Percentiles rank a stretch among this genome's conserved stretches.
Conservation (phyloP, 2,888 invertebrate genomes). For the Tuta absoluta region DNA sequence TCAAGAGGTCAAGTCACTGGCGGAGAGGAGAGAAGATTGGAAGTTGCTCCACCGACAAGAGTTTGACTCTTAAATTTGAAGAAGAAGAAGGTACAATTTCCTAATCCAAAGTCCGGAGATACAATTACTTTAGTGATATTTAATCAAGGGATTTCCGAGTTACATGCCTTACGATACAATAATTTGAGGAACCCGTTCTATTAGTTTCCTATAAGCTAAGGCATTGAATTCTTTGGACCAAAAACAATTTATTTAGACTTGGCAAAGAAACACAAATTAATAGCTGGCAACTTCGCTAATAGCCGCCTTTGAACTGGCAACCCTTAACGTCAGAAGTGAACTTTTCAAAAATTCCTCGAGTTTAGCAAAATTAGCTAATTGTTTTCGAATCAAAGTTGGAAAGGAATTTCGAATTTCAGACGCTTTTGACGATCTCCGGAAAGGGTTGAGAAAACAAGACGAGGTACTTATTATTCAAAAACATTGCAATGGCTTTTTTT, state of each 20-base stretch:
- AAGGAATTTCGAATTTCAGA: neutral
- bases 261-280: slow-evolving; percentile 18
- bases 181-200: too few species aligned
- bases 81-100: too few species aligned
- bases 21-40: too few species aligned
- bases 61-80: too few species aligned
- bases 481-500: neutral
- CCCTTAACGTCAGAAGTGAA: neutral
- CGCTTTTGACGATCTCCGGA: slow-evolving; percentile 1
- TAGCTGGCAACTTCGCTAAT: slow-evolving; percentile 13
- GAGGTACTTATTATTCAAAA: neutral
- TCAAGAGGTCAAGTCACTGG: too few species aligned
- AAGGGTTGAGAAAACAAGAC: neutral
- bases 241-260: slow-evolving; percentile 4
- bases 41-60: too few species aligned
- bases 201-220: neutral
- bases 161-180: too few species aligned
- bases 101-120: too few species aligned
- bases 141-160: too few species aligned
- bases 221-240: slow-evolving; percentile 1
- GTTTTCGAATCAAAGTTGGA: slow-evolving; percentile 15
- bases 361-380: slow-evolving; percentile 17
- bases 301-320: slow-evolving; percentile 9
- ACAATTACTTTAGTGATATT: too few species aligned
- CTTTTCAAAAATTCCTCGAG: slow-evolving; percentile 12